Percentiles rank a stretch among this genome's conserved stretches.
Conservation (phyloP, 2,797 vertebrate genomes). For the Phataginus tricuspis region DNA sequence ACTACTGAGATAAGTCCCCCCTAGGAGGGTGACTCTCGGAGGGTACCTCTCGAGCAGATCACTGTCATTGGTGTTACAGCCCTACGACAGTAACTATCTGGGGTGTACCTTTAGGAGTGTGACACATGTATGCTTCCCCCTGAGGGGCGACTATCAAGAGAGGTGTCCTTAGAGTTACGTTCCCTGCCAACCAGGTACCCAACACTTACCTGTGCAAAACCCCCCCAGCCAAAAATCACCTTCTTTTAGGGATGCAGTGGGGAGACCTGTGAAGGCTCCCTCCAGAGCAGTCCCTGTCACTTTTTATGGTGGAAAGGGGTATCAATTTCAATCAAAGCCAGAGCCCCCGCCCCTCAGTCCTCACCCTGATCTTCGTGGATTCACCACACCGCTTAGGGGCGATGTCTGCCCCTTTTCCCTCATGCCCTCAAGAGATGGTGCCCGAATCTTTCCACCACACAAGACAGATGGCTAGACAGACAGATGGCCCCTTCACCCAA, state of each 20-base stretch:
- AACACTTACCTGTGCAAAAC: conserved; percentile 71
- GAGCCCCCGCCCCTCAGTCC: not conserved
- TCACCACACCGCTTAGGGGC: not conserved
- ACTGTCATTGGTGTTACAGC: not conserved
- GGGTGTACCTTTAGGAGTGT: not conserved
- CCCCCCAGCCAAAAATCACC: not conserved
- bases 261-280: not conserved
- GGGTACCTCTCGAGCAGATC: not conserved
- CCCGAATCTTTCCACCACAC: conserved; percentile 71
- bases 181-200: not conserved
- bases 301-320: not conserved
- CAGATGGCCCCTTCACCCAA: conserved; percentile 82
- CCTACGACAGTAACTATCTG: not conserved
- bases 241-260: not conserved
- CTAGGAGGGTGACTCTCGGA: not conserved
- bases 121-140: not conserved
- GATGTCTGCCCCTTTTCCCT: not conserved
- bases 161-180: not conserved
- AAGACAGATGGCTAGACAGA: conserved; percentile 79
- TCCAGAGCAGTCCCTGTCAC: not conserved
- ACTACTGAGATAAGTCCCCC: not conserved
- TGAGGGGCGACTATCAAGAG: not conserved
- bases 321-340: not conserved
- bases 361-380: not conserved
- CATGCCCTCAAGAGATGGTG: not conserved